phyloP scores from a whole-genome alignment of 1,140 invertebrate species.

The Eciton burchellii region DNA sequence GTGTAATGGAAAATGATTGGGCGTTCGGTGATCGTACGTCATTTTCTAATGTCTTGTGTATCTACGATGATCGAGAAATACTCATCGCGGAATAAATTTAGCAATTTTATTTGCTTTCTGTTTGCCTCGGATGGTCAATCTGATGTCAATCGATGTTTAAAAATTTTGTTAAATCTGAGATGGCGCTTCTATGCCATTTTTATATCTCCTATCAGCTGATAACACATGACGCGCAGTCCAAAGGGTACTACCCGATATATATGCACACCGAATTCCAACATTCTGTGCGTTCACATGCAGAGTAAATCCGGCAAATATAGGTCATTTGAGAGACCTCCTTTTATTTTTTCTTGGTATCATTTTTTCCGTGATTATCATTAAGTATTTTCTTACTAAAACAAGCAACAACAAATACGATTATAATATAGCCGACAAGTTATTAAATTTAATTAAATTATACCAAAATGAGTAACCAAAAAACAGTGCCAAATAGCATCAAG shows the following conservation, averaged over 20 bases:
- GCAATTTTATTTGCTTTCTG: too few species aligned
- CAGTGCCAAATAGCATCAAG: slow-evolving; percentile 88
- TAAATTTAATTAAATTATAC: slow-evolving; percentile 20
- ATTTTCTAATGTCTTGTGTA: too few species aligned
- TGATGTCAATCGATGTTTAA: too few species aligned
- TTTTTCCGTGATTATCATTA: not conserved
- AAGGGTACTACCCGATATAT: not conserved
- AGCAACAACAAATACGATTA: slow-evolving; percentile 2
- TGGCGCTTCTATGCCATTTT: slow-evolving; percentile 37
- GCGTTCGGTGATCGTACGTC: too few species aligned
- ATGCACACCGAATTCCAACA: slow-evolving; percentile 14
- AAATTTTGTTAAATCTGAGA: not conserved
- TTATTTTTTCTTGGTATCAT: not conserved
- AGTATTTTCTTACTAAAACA: not conserved
- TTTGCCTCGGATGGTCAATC: too few species aligned
- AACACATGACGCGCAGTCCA: slow-evolving; percentile 10
- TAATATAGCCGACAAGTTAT: not conserved
- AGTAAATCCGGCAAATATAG: not conserved
- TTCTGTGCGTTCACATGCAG: not conserved
- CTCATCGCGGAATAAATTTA: too few species aligned
- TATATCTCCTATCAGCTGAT: slow-evolving; percentile 49
- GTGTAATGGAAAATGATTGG: too few species aligned
- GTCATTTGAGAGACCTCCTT: not conserved
- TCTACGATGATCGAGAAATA: too few species aligned
- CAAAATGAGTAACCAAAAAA: slow-evolving; percentile 75